Conservation (phyloP, 30 jellyfish, hydroid and myxozoan genomes). For the Hydractinia echinata region DNA sequence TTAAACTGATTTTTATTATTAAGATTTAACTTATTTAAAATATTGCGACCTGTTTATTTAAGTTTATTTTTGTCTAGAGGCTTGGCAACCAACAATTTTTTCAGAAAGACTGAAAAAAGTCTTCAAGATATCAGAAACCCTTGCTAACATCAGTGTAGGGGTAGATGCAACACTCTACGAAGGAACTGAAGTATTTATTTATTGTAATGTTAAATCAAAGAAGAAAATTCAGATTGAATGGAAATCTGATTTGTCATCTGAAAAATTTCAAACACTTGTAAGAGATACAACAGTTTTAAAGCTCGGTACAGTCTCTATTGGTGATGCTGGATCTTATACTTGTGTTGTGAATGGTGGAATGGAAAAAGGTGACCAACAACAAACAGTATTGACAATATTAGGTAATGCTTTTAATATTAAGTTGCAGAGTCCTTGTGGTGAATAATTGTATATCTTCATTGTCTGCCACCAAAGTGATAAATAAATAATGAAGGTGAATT, state of each 20-base stretch:
- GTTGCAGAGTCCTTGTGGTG: not conserved
- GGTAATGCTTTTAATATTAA: constrained; percentile 13
- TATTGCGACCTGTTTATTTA: too few species aligned
- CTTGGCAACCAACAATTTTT: constrained; percentile 77
- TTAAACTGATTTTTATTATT: too few species aligned
- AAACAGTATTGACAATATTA: constrained; percentile 30
- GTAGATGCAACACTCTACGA: constrained; percentile 67
- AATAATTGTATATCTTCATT: not conserved
- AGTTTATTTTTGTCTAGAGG: constrained; percentile 16
- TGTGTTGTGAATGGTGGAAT: constrained; percentile 18
- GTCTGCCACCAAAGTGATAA: too few species aligned
- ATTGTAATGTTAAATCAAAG: constrained; percentile 58
- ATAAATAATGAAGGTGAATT: too few species aligned
- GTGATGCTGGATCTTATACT: not conserved
- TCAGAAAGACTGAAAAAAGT: constrained; percentile 35
- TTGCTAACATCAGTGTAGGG: constrained; percentile 60
- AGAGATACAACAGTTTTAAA: not conserved
- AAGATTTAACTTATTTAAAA: too few species aligned
- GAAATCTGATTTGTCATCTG: constrained; percentile 16
- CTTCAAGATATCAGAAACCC: constrained; percentile 33
- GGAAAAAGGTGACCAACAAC: constrained; percentile 48
- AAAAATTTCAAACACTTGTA: constrained; percentile 4
- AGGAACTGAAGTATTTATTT: constrained; percentile 36
- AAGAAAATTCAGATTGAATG: constrained; percentile 50
- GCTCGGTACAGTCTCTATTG: not conserved